Conservation (phyloP, 2,113 vertebrate species). For the Labrus mixtus region DNA sequence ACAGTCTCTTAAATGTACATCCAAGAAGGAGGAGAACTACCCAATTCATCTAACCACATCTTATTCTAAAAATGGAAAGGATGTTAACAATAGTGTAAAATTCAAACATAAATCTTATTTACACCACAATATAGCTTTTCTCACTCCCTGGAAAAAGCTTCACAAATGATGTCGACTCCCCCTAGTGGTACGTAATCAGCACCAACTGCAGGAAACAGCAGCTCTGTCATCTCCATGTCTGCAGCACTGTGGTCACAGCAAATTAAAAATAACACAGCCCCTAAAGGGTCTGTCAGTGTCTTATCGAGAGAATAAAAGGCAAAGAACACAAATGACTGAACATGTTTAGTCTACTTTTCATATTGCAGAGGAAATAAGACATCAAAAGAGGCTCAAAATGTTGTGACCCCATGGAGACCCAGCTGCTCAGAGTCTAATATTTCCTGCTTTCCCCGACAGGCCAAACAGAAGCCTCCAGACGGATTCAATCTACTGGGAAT, state of each 20-base stretch:
- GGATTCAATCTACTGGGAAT: constrained; percentile 37
- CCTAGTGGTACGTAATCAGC: constrained; percentile 61
- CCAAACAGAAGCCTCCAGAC: constrained; percentile 51
- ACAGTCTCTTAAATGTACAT: background rate
- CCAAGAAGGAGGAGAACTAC: background rate
- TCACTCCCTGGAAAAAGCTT: background rate
- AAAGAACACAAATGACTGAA: constrained; percentile 6
- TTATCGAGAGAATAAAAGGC: constrained; percentile 9
- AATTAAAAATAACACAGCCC: constrained; percentile 31
- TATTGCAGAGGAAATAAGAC: constrained; percentile 44
- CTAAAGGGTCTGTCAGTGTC: constrained; percentile 20
- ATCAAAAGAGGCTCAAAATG: constrained; percentile 36
- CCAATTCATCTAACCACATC: background rate
- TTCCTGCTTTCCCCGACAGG: constrained; percentile 59
- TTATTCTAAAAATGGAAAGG: background rate
- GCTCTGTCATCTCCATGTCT: no score
- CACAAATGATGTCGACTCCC: constrained; percentile 46
- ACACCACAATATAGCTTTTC: background rate
- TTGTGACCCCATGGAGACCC: constrained; percentile 39
- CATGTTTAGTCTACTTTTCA: constrained; percentile 61
- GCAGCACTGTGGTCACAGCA: background rate
- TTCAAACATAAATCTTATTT: no score
- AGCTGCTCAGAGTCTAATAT: constrained; percentile 41
- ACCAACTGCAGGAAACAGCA: background rate
- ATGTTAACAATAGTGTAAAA: background rate